Base-by-base conservation (phyloP, 1,140 invertebrate species). In the Ceratosolen solmsi region DNA sequence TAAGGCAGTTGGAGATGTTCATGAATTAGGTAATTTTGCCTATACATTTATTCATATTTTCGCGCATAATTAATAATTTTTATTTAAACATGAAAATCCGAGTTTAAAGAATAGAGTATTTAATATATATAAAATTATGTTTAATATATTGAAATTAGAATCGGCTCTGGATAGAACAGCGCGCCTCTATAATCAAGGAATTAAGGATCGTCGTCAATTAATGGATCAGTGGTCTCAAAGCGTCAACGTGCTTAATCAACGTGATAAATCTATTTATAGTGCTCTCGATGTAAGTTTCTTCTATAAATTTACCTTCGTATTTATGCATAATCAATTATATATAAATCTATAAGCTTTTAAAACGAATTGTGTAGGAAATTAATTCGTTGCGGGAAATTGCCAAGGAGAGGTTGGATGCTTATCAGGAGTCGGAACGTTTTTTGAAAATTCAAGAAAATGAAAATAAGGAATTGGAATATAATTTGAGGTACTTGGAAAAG, bases 181-280 rank as follows among this genome's bases (percentile, higher is more conserved):
- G 3, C 89, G 87, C 80, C 76, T 92, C 0, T 91, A 91, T 54
- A 85, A 83, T 30, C 86, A 91, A 83, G 86, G 87, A 20, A 85
- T 92, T 33, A 85, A 86, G 25, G 91, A 92, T 81, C 87, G 90
- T 58, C 84, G 84, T 7, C 86, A 89, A 15, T 86, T 92, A 46
- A 90, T 92, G 79, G 86, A 87, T 75, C 91, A 91, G 36, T 92
- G 91, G 91, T 88, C 88, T 20, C 86, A 90, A 46, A 89, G 90
- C 38, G 87, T 88, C 0, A 76, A 83, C 7, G 86, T 92, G 58
- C 84, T 91, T 0, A 85, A 87, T 22, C 87, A 91, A 73, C 86
- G 88, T 41, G 89, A 92, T 51, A 82, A 88, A 49, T 85, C 87
- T 20, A 89, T 90, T 60, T 84, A 89, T 70, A 74, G 85, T n/a